Percentiles rank a stretch among this genome's conserved stretches.
Evolutionary conservation across 2,113 vertebrate genomes (phyloP).

Genomic region (Centropus bengalensis): DNA sequence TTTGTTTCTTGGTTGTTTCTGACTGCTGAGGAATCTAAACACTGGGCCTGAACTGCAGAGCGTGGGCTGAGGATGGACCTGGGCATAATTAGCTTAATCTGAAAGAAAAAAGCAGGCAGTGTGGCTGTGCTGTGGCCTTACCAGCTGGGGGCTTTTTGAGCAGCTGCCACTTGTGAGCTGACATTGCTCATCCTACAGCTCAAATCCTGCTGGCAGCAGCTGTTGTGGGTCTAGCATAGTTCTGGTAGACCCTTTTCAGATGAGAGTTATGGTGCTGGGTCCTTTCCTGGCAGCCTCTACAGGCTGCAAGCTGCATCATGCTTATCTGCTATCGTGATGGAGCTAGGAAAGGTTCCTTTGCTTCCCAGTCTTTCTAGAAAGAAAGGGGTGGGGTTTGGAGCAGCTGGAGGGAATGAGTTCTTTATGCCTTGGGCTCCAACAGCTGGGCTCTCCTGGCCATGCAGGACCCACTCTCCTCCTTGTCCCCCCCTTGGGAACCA

Average conservation of each 20-base stretch:
- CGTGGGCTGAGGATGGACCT: background rate
- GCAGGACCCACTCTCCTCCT: background rate
- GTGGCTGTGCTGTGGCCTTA: background rate
- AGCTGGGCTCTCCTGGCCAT: background rate
- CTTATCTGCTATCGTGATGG: background rate
- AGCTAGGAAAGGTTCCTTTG: background rate
- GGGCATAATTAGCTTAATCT: background rate
- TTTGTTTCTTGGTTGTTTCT: background rate
- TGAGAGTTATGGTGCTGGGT: background rate
- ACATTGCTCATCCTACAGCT: background rate
- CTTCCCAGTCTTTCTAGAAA: background rate
- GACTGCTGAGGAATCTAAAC: background rate
- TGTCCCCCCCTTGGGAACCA: accelerated
- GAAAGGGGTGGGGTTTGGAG: background rate
- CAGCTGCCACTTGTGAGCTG: background rate
- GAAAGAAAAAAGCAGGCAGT: background rate
- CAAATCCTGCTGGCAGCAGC: background rate
- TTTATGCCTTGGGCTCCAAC: background rate
- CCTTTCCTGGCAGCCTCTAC: background rate
- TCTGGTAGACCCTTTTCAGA: background rate
- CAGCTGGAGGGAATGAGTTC: background rate
- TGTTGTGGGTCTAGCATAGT: accelerated
- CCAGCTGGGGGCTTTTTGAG: background rate
- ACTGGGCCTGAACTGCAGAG: background rate
- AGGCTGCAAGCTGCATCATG: background rate